These are phyloP conservation scores for Bucorvus abyssinicus DNA, from an alignment of 2,797 vertebrate species.

Conservation along the genomic window DNA sequence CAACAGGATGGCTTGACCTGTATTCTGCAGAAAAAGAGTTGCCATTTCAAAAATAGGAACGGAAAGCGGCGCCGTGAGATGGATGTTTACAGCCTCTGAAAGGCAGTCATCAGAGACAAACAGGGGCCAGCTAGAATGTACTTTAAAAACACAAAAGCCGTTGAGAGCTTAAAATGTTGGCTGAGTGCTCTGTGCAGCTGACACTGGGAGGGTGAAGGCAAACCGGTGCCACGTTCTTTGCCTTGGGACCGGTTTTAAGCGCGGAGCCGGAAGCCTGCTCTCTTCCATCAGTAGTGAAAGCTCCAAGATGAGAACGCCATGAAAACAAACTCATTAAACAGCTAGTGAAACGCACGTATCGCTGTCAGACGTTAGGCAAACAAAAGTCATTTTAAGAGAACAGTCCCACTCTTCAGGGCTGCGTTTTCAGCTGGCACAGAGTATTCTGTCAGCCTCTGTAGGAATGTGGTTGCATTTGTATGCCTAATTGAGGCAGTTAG, in stretches of 20 bases:
- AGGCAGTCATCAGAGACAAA: conserved; percentile 15
- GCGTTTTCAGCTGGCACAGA: conserved; percentile 19
- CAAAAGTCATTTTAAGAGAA: conserved; percentile 1
- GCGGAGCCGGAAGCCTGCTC: neutral
- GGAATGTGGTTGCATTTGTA: neutral
- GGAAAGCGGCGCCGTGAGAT: neutral
- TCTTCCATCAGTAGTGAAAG: neutral
- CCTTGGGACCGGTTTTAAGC: neutral
- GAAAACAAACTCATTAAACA: conserved; percentile 46
- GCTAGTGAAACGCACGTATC: neutral
- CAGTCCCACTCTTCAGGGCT: neutral
- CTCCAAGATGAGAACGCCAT: neutral
- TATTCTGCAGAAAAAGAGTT: neutral
- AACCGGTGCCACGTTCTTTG: neutral
- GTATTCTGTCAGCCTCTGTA: neutral
- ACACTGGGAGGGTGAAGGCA: neutral
- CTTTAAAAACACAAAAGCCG: conserved; percentile 37
- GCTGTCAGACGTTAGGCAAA: neutral
- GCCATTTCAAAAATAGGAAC: neutral
- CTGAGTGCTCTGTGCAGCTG: neutral
- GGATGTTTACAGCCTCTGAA: conserved; percentile 11
- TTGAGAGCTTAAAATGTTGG: neutral
- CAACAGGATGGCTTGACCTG: neutral
- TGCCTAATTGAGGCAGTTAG: conserved; percentile 26
- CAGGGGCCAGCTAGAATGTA: neutral